phyloP scores from a whole-genome alignment of 2,888 invertebrate genomes.

The Synanthedon formicaeformis region DNA sequence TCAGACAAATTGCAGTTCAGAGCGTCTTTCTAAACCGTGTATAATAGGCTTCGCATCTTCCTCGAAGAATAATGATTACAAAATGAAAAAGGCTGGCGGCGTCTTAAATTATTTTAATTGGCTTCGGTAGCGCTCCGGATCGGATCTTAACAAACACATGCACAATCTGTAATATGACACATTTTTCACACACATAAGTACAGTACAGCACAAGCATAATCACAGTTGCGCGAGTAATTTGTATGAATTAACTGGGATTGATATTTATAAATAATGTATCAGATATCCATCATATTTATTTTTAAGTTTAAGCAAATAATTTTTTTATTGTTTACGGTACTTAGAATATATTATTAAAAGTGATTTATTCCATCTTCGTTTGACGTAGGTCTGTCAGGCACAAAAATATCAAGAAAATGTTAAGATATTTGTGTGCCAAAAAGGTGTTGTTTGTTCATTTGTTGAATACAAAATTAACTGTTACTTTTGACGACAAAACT shows the following conservation, averaged over 20 bases:
- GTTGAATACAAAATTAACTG: no score
- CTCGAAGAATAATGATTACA: constrained; percentile 63
- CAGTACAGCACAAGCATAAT: constrained; percentile 18
- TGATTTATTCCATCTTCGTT: no score
- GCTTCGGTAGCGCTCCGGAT: constrained; percentile 63
- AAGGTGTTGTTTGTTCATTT: no score
- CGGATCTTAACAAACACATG: constrained; percentile 31
- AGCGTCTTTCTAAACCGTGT: constrained; percentile 55
- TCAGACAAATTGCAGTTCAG: constrained; percentile 54
- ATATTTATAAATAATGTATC: background rate
- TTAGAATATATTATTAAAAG: no score
- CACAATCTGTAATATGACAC: constrained; percentile 12
- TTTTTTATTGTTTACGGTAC: no score
- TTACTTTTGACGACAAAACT: background rate
- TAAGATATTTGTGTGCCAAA: no score
- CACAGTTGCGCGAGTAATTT: constrained; percentile 11
- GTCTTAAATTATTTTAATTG: constrained; percentile 71
- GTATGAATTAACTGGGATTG: constrained; percentile 17
- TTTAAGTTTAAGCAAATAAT: no score
- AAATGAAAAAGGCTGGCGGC: constrained; percentile 64
- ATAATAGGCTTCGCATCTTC: constrained; percentile 61
- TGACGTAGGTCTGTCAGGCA: no score
- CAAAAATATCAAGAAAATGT: no score
- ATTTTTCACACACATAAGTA: constrained; percentile 1
- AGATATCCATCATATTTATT: no score